Evolutionary conservation across 2,113 vertebrate species (phyloP).

Genomic region (Entomyzon cyanotis): DNA sequence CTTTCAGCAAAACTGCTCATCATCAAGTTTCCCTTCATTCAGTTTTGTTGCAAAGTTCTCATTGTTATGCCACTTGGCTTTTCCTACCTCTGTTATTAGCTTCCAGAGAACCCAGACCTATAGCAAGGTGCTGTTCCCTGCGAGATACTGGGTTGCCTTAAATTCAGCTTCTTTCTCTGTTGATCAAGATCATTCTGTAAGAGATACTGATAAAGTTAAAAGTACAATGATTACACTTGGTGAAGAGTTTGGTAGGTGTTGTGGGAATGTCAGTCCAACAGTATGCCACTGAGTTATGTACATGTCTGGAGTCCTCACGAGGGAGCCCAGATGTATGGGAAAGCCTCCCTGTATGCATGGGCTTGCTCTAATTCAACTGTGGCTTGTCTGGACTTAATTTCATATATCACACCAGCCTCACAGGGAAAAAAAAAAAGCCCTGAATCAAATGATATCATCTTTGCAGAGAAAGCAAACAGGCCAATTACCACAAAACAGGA

Average conservation of each 20-base stretch:
- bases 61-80: neutral
- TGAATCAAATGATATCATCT: neutral
- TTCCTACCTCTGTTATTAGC: neutral
- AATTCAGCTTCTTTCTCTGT: neutral
- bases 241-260: neutral
- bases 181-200: neutral
- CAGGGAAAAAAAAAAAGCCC: neutral
- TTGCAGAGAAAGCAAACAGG: neutral
- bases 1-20: neutral
- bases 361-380: neutral
- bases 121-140: neutral
- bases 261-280: neutral
- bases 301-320: neutral
- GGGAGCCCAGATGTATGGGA: neutral
- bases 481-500: neutral
- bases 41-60: neutral
- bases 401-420: neutral
- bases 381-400: neutral
- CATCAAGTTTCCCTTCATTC: neutral
- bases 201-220: neutral
- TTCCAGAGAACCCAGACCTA: neutral
- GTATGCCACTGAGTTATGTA: fast-evolving
- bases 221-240: neutral
- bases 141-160: neutral
- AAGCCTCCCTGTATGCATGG: neutral